Evolutionary conservation across 2,888 invertebrate genomes (phyloP).

Genomic region (Synanthedon andrenaeformis): DNA sequence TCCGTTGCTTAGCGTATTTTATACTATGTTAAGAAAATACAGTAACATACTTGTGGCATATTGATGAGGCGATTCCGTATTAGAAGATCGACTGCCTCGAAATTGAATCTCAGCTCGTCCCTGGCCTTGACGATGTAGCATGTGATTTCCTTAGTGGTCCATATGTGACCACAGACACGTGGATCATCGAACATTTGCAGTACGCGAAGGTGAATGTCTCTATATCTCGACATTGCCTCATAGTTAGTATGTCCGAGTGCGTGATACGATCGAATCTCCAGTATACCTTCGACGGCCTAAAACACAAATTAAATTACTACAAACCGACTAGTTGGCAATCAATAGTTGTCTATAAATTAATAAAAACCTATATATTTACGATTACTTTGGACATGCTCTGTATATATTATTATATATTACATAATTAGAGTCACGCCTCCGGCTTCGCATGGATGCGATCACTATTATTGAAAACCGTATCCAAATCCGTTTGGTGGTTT

Average conservation of each 20-base stretch:
- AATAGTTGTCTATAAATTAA: no score
- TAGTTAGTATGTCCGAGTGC: conserved; percentile 52
- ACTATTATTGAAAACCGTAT: no score
- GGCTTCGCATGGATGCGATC: no score
- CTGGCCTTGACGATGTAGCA: conserved; percentile 88
- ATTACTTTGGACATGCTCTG: not conserved
- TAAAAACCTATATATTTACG: no score
- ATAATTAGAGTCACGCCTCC: no score
- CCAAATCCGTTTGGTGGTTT: no score
- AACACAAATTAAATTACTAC: conserved; percentile 7
- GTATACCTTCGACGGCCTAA: conserved; percentile 87
- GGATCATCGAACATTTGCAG: conserved; percentile 90
- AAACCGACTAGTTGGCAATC: not conserved
- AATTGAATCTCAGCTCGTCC: conserved; percentile 89
- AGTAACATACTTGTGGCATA: conserved; percentile 70
- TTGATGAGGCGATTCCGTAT: conserved; percentile 87
- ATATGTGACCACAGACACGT: conserved; percentile 87
- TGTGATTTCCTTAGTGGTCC: conserved; percentile 93
- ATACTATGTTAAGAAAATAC: no score
- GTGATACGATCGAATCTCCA: conserved; percentile 82
- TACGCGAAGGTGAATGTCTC: conserved; percentile 91
- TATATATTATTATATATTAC: not conserved
- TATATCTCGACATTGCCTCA: conserved; percentile 85
- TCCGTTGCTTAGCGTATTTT: no score
- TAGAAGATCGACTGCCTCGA: conserved; percentile 91